A percentile compares a stretch with the other conserved stretches of the same genome.
phyloP scores from a whole-genome alignment of 2,797 vertebrate genomes.

The Simalia tracyae region DNA sequence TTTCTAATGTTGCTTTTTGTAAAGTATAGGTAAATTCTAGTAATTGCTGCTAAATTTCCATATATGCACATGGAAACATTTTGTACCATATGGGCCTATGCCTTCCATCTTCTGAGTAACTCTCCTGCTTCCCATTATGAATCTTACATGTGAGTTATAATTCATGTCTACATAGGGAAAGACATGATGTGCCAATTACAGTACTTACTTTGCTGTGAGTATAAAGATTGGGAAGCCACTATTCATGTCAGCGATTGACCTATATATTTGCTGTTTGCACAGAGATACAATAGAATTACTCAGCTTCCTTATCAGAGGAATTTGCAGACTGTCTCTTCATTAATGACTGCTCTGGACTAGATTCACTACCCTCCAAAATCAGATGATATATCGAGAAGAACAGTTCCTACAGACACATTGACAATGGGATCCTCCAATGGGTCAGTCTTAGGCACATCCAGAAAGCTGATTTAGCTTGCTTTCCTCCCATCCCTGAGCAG shows the following conservation, averaged over 20 bases:
- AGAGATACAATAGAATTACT: neutral
- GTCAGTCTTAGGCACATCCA: neutral
- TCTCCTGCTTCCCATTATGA: neutral
- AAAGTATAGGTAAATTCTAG: neutral
- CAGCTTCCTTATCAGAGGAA: neutral
- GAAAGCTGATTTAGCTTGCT: neutral
- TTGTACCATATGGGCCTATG: neutral
- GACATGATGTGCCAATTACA: neutral
- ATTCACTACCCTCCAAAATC: neutral
- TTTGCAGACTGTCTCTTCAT: neutral
- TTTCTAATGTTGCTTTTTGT: neutral
- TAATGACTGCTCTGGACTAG: neutral
- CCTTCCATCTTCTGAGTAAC: neutral
- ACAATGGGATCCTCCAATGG: neutral
- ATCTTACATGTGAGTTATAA: neutral
- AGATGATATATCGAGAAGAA: neutral
- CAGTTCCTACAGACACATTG: neutral
- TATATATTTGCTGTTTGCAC: neutral
- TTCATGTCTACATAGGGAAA: neutral
- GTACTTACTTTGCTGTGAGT: neutral
- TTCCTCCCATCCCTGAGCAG: neutral
- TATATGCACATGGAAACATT: neutral
- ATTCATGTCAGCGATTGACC: neutral
- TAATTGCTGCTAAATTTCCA: neutral
- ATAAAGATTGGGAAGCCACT: neutral